phyloP scores from a whole-genome alignment of 2,888 invertebrate species.

The Hyposoter dolosus region DNA sequence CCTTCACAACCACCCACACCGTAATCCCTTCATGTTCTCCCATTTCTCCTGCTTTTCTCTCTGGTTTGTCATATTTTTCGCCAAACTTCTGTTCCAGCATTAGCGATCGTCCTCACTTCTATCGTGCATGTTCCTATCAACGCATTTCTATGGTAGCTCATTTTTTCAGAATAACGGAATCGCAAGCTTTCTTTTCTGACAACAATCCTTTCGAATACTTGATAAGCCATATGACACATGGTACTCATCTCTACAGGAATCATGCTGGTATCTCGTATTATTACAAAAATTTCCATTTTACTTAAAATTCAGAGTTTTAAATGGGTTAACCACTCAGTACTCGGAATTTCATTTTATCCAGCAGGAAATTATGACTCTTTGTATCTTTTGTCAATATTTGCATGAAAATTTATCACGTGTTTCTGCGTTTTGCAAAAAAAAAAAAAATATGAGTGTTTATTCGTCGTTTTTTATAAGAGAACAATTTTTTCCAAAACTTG shows the following conservation, averaged over 20 bases:
- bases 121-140: constrained; percentile 25
- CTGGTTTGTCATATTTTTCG: constrained; percentile 21
- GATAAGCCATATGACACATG: constrained; percentile 36
- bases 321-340: neutral
- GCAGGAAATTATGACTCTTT: neutral
- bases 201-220: constrained; percentile 18
- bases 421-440: neutral
- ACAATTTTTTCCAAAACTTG: too few species aligned
- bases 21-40: constrained; percentile 12
- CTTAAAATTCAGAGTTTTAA: neutral
- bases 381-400: neutral
- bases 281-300: neutral
- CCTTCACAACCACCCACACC: constrained; percentile 24
- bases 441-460: neutral
- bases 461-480: neutral
- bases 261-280: neutral
- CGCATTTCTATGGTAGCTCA: neutral
- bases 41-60: neutral
- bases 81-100: constrained; percentile 25
- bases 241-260: constrained; percentile 12
- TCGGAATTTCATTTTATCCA: neutral
- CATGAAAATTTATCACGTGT: neutral
- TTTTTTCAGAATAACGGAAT: neutral
- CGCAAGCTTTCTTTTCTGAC: neutral
- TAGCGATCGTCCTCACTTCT: constrained; percentile 3